These are phyloP conservation scores for Anolis apletophallus DNA, from an alignment of 2,797 vertebrate species.

Conservation along the genomic window DNA sequence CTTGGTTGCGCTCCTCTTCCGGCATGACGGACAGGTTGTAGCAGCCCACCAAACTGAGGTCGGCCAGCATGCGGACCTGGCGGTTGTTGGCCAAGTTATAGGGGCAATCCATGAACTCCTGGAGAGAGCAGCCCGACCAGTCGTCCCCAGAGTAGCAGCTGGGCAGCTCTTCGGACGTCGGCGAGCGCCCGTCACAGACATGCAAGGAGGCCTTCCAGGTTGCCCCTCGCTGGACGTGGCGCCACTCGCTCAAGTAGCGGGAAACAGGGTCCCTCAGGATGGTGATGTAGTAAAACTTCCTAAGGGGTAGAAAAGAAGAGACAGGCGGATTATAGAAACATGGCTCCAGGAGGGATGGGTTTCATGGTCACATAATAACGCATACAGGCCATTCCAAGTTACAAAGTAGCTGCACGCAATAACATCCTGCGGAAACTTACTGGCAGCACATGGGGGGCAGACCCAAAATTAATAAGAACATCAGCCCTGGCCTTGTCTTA, in stretches of 20 bases:
- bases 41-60: constrained; percentile 96
- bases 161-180: constrained; percentile 91
- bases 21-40: constrained; percentile 95
- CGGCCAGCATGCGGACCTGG: constrained; percentile 96
- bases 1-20: constrained; percentile 89
- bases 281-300: constrained; percentile 98
- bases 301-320: constrained; percentile 58
- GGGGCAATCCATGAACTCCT: constrained; percentile 96
- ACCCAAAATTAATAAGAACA: too few species aligned
- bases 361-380: too few species aligned
- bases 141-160: constrained; percentile 95
- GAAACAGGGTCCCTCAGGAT: constrained; percentile 96
- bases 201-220: constrained; percentile 97
- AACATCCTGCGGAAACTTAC: too few species aligned
- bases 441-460: too few species aligned
- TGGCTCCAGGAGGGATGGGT: too few species aligned
- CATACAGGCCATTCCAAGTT: too few species aligned
- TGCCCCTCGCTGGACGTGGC: constrained; percentile 94
- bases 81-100: constrained; percentile 97
- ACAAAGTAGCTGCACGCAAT: too few species aligned
- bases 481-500: too few species aligned
- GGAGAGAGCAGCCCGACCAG: constrained; percentile 94
- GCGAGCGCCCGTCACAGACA: constrained; percentile 92
- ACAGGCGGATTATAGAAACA: too few species aligned
- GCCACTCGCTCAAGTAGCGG: constrained; percentile 96